Evolutionary conservation across 2,888 invertebrate species (phyloP).

Genomic region (Masnerella sp.): DNA sequence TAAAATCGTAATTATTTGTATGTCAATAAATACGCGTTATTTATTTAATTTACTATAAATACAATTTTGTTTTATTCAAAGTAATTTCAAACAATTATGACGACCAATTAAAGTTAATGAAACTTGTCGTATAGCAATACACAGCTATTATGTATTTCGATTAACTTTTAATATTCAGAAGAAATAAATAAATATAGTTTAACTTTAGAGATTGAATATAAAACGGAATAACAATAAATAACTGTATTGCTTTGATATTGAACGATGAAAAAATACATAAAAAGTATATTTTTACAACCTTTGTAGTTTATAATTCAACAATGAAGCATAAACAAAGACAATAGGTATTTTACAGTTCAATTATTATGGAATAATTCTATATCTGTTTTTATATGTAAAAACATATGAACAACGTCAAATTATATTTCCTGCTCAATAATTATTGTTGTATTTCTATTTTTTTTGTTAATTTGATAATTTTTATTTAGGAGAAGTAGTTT

Average conservation of each 20-base stretch:
- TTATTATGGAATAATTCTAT: constrained; percentile 31
- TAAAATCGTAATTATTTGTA: too few relatives aligned
- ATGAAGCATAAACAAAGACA: constrained; percentile 17
- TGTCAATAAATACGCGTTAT: too few relatives aligned
- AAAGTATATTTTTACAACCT: constrained; percentile 19
- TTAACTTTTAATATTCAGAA: not conserved
- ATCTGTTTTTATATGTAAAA: constrained; percentile 6
- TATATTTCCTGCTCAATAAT: too few relatives aligned
- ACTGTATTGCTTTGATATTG: constrained; percentile 13
- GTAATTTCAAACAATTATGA: too few relatives aligned
- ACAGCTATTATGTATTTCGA: too few relatives aligned
- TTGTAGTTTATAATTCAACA: constrained; percentile 14
- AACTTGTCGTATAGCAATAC: too few relatives aligned
- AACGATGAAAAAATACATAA: constrained; percentile 21
- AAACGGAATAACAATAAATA: constrained; percentile 1
- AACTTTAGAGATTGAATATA: constrained; percentile 5
- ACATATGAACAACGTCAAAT: constrained; percentile 8
- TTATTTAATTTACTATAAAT: too few relatives aligned
- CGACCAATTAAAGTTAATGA: too few relatives aligned
- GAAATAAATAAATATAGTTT: constrained; percentile 7
- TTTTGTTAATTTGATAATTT: too few relatives aligned
- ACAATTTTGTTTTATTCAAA: too few relatives aligned
- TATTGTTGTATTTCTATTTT: too few relatives aligned
- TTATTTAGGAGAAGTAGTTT: too few relatives aligned
- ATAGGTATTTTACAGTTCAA: constrained; percentile 31